These are phyloP conservation scores for Drosophila multiciliata DNA, from an alignment of 2,888 invertebrate genomes.

Conservation along the genomic window DNA sequence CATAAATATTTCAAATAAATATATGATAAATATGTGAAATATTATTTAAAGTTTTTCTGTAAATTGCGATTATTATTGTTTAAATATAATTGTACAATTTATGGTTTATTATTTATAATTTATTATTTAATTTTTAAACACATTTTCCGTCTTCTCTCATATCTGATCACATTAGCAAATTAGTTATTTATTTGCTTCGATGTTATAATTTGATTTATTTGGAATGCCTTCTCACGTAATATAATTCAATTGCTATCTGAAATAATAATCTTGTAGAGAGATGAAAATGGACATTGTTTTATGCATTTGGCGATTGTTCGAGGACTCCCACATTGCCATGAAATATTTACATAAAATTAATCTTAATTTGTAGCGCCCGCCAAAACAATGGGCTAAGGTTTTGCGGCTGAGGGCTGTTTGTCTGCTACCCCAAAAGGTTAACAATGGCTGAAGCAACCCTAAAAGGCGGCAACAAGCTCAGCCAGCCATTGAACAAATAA, in stretches of 20 bases:
- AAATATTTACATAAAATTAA: conserved; percentile 69
- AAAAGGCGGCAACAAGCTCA: conserved; percentile 35
- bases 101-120: no score
- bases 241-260: conserved; percentile 50
- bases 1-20: background rate
- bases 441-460: conserved; percentile 54
- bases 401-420: conserved; percentile 22
- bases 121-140: background rate
- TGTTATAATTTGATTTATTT: conserved; percentile 28
- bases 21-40: background rate
- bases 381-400: conserved; percentile 36
- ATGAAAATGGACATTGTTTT: conserved; percentile 52
- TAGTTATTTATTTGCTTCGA: conserved; percentile 1
- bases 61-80: background rate
- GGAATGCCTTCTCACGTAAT: conserved; percentile 44
- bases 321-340: conserved; percentile 27
- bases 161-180: background rate
- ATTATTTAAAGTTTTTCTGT: background rate
- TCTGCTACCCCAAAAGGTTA: conserved; percentile 20
- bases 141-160: background rate
- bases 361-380: conserved; percentile 55
- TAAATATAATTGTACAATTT: background rate
- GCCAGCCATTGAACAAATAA: conserved; percentile 40
- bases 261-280: conserved; percentile 40
- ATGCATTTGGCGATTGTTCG: conserved; percentile 43